phyloP scores from a whole-genome alignment of 2,888 invertebrate species.

The Tetragonula carbonaria region DNA sequence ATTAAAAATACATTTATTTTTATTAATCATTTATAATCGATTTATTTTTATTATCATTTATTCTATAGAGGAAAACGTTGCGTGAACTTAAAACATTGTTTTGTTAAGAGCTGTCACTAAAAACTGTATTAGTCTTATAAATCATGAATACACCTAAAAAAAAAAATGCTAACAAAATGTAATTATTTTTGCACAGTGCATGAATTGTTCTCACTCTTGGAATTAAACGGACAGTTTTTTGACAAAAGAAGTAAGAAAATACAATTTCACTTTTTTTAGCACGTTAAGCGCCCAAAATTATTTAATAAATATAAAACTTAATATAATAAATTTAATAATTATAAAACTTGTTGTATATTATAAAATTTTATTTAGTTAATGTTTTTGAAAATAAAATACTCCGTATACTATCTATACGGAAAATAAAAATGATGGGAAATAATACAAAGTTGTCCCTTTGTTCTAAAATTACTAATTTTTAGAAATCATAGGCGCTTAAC shows the following conservation, averaged over 20 bases:
- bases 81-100: not conserved
- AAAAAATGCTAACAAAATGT: constrained; percentile 54
- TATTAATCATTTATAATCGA: not conserved
- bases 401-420: too few species aligned
- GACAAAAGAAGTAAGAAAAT: constrained; percentile 72
- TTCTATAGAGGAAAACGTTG: constrained; percentile 21
- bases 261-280: constrained; percentile 62
- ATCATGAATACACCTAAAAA: constrained; percentile 59
- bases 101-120: constrained; percentile 1
- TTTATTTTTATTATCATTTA: constrained; percentile 2
- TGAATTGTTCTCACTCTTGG: constrained; percentile 77
- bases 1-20: not conserved
- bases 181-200: constrained; percentile 77
- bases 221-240: constrained; percentile 68
- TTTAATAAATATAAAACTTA: not conserved
- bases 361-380: constrained; percentile 8
- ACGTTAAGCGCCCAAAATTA: constrained; percentile 68
- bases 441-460: constrained; percentile 18
- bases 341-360: constrained; percentile 31
- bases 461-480: not conserved
- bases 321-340: not conserved
- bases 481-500: constrained; percentile 39
- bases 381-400: not conserved
- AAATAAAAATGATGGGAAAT: constrained; percentile 1
- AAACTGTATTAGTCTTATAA: not conserved